Base-by-base conservation (phyloP, 2,888 invertebrate species). In the Leptothorax acervorum region DNA sequence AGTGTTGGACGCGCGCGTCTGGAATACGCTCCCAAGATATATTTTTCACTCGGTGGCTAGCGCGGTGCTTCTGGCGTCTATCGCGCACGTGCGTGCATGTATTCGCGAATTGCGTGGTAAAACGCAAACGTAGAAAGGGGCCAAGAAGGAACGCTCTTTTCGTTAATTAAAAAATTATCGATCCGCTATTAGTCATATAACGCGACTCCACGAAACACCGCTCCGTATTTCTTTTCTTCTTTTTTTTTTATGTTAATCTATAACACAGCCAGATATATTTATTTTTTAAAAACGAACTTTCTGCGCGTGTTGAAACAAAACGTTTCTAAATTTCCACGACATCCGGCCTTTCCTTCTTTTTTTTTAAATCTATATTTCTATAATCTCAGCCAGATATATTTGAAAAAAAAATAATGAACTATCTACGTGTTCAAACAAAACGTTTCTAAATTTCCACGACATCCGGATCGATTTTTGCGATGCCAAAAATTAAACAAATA, bases 1-100 rank as follows among this genome's bases (percentile, higher is more conserved):
- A 79, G 60, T 81, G 48, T 81, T 81, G 74, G 60, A 60, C 75
- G 48, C 42, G 55, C 31, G 23, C 28, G 23, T 71, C 74, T 70
- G 39, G 60, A 79, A 28, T 51, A 79, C 18, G n/a, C 12, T 62
- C 57, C 6, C 57, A 9, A 79, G 73, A 79, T 79, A 73, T 60
- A 23, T 62, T 73, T 74, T 35, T 51, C 42, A 60, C 35, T 35
- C 42, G n/a, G 1, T n/a, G 4, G 35, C 60, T 53, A n/a, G 18
- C 12, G 35, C 42, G n/a, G 3, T n/a, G 8, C 39, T 28, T 9
- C 48, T 79, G 57, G 28, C 79, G 60, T 18, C n/a, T n/a, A 51
- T 11, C 23, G 23, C 23, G 23, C 23, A 23, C 23, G 23, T 23
- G 23, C 42, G 31, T 73, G 57, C 23, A 35, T 73, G 57, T 18